A percentile compares a stretch with the other conserved stretches of the same genome.
These are phyloP conservation scores for Andricus grossulariae DNA, from an alignment of 1,140 invertebrate species.

Conservation along the genomic window DNA sequence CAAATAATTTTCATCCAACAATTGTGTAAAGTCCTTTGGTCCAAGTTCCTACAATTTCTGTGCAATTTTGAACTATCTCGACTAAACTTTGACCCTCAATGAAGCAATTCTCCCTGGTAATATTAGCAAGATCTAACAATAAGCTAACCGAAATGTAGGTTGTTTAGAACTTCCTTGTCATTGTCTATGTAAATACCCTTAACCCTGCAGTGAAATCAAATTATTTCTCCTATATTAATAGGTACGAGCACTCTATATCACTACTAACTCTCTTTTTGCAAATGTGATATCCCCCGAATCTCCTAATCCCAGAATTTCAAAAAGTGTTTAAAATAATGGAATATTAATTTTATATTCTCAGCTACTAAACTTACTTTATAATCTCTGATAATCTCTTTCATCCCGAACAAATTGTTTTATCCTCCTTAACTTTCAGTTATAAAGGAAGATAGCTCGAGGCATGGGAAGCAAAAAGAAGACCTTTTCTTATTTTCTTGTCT, in stretches of 20 bases:
- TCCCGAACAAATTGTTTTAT: not conserved
- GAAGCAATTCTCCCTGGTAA: slow-evolving; percentile 7
- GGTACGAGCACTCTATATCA: not conserved
- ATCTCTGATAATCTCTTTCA: not conserved
- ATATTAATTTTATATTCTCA: not conserved
- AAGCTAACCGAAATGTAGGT: slow-evolving; percentile 12
- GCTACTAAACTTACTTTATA: not conserved
- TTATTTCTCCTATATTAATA: not conserved
- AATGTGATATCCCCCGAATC: no score
- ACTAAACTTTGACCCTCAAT: not conserved
- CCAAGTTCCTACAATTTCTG: not conserved
- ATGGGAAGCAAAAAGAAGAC: not conserved
- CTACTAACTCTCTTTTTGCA: no score
- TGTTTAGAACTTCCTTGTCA: slow-evolving; percentile 17
- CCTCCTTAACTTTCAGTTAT: not conserved
- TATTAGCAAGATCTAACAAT: slow-evolving; percentile 14
- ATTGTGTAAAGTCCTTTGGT: no score
- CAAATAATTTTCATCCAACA: no score
- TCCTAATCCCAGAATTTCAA: no score
- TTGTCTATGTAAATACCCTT: slow-evolving; percentile 3
- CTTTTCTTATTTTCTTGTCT: slow-evolving; percentile 16
- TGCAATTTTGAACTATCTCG: not conserved
- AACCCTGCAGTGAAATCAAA: not conserved
- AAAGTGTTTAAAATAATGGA: no score
- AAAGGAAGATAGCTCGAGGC: slow-evolving; percentile 3